phyloP scores from a whole-genome alignment of 2,113 vertebrate genomes.

The Stercorarius parasiticus region DNA sequence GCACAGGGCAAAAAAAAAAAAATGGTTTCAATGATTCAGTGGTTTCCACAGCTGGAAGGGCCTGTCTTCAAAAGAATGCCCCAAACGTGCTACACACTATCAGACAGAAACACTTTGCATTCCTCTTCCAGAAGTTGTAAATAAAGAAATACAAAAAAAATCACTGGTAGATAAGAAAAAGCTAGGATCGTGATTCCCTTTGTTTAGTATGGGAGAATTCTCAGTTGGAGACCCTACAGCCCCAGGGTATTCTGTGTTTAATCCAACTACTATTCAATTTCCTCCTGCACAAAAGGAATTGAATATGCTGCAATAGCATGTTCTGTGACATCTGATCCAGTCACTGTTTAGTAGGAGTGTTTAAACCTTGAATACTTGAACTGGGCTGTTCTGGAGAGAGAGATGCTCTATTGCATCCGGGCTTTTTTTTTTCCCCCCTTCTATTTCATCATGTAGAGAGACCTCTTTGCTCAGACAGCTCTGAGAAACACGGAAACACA shows the following conservation, averaged over 20 bases:
- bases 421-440: too few relatives aligned
- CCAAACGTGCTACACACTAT: background rate
- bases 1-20: background rate
- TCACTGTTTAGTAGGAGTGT: background rate
- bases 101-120: background rate
- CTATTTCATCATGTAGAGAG: background rate
- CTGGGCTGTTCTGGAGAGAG: background rate
- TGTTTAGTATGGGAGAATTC: background rate
- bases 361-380: background rate
- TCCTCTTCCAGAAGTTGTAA: background rate
- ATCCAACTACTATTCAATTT: background rate
- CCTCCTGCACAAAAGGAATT: background rate
- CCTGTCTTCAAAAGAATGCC: background rate
- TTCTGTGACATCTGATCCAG: background rate
- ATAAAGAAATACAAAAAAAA: background rate
- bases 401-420: background rate
- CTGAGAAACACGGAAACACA: background rate
- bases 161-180: background rate
- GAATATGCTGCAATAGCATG: background rate
- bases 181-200: background rate
- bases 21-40: background rate
- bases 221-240: background rate
- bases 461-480: background rate
- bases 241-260: background rate
- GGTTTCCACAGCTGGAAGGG: background rate